These are phyloP conservation scores for Sphenodon punctatus DNA, from an alignment of 2,797 vertebrate species.

Conservation along the genomic window DNA sequence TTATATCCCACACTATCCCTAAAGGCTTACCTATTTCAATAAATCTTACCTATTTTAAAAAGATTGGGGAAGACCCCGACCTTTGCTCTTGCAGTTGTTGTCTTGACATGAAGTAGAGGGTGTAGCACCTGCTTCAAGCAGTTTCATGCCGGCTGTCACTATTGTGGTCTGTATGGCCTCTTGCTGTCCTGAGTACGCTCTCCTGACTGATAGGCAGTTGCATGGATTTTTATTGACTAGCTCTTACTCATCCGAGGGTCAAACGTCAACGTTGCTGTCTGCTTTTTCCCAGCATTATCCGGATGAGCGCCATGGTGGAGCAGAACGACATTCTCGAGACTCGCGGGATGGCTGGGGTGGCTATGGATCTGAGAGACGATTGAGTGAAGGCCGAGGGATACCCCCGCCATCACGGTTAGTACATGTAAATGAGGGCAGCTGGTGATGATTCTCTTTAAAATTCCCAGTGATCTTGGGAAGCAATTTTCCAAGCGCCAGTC, in stretches of 20 bases:
- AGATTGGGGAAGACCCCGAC: no score
- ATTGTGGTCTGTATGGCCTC: not conserved
- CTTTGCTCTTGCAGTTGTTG: no score
- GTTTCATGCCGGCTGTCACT: no score
- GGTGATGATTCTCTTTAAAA: rapidly evolving
- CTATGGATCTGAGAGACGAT: slow-evolving; percentile 85
- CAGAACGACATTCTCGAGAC: slow-evolving; percentile 84
- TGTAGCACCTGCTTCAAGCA: no score
- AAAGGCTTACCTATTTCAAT: no score
- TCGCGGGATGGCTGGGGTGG: slow-evolving; percentile 81
- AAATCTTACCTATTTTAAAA: not conserved
- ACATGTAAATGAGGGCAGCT: rapidly evolving
- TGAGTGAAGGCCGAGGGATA: slow-evolving; percentile 68
- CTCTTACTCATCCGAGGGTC: not conserved
- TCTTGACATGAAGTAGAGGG: no score
- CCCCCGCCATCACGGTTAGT: slow-evolving; percentile 73
- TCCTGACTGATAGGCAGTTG: not conserved
- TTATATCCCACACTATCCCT: no score
- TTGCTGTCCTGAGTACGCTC: rapidly evolving
- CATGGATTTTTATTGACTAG: not conserved
- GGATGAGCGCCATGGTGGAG: slow-evolving; percentile 75
- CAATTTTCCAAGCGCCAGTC: not conserved
- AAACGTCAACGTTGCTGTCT: rapidly evolving
- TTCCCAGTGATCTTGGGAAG: not conserved
- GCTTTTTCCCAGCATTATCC: slow-evolving; percentile 83